These are phyloP conservation scores for Enteromius unitaeniatus DNA, from an alignment of 2,797 vertebrate species.

Conservation along the genomic window DNA sequence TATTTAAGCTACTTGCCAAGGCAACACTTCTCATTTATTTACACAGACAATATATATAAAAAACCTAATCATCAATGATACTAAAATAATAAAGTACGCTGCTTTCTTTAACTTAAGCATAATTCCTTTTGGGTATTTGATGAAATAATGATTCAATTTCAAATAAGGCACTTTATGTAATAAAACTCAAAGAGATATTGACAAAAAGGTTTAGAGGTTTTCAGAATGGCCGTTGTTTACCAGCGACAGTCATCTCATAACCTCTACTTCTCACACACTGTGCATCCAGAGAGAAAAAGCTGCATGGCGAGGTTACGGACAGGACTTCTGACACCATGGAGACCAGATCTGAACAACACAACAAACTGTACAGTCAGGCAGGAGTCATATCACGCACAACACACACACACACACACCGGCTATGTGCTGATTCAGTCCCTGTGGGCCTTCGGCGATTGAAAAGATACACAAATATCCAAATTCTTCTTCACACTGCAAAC, in stretches of 20 bases:
- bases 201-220: slow-evolving; percentile 2
- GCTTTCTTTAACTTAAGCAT: background rate
- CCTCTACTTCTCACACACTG: slow-evolving; percentile 18
- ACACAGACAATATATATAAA: background rate
- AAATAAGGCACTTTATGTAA: background rate
- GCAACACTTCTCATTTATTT: background rate
- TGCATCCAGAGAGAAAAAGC: slow-evolving; percentile 9
- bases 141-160: background rate
- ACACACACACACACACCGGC: background rate
- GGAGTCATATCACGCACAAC: slow-evolving; percentile 24
- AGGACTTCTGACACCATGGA: slow-evolving; percentile 44
- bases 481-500: background rate
- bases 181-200: background rate
- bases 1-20: too few species aligned
- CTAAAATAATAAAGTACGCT: background rate
- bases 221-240: slow-evolving; percentile 13
- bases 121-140: background rate
- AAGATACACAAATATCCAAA: background rate
- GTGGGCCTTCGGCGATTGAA: background rate
- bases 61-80: background rate
- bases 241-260: slow-evolving; percentile 36
- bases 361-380: slow-evolving; percentile 31
- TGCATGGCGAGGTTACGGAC: slow-evolving; percentile 28
- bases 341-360: slow-evolving; percentile 45
- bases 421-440: background rate